phyloP scores from a whole-genome alignment of 1,140 invertebrate genomes.

The Reticulitermes speratus region DNA sequence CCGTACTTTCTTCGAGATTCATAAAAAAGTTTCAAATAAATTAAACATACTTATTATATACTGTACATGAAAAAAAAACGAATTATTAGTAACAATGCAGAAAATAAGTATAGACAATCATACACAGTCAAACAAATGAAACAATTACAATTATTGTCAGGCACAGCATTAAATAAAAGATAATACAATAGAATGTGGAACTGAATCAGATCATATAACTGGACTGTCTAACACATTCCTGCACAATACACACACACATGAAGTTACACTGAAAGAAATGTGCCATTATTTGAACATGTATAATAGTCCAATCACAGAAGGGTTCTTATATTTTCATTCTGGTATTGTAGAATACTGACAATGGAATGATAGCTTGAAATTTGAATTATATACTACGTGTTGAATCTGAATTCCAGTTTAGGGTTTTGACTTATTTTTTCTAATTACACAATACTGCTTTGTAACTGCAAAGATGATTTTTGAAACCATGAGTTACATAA shows the following conservation, averaged over 20 bases:
- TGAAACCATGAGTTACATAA: too few species aligned
- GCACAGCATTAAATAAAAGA: not conserved
- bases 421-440: too few species aligned
- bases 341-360: conserved; percentile 7
- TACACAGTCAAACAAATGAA: not conserved
- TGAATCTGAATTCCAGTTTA: too few species aligned
- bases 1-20: conserved; percentile 5
- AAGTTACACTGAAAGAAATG: not conserved
- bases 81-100: not conserved
- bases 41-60: not conserved
- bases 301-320: not conserved
- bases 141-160: conserved; percentile 1
- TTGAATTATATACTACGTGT: not conserved
- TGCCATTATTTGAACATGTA: not conserved
- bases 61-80: not conserved
- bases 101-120: not conserved
- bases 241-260: not conserved
- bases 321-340: not conserved
- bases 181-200: not conserved
- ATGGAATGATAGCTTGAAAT: conserved; percentile 3
- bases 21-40: not conserved
- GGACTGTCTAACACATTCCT: not conserved
- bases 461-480: too few species aligned
- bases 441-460: too few species aligned
- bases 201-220: not conserved